Percentiles rank a stretch among this genome's conserved stretches.
These are phyloP conservation scores for Austrolebias charrua DNA, from an alignment of 2,797 vertebrate genomes.

Conservation along the genomic window DNA sequence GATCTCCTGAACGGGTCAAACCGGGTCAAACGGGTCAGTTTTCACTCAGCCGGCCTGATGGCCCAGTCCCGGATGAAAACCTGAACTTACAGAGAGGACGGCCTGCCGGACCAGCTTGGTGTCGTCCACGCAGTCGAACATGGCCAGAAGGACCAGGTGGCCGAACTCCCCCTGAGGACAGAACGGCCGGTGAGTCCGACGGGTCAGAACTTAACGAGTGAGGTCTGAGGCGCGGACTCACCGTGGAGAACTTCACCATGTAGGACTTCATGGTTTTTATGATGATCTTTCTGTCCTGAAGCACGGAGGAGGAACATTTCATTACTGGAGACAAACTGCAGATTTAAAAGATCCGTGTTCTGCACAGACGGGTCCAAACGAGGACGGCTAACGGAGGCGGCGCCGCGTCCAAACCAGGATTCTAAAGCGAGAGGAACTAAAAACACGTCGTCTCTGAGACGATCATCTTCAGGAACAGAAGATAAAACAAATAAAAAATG, in stretches of 20 bases:
- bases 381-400: no score
- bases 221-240: constrained; percentile 69
- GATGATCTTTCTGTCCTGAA: constrained; percentile 94
- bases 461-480: no score
- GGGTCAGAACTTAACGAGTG: no score
- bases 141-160: constrained; percentile 89
- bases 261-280: constrained; percentile 98
- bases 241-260: constrained; percentile 90
- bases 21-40: not conserved
- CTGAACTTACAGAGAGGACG: constrained; percentile 86
- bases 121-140: constrained; percentile 97
- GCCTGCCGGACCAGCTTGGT: constrained; percentile 94
- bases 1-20: constrained; percentile 84
- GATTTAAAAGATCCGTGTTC: no score
- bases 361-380: no score
- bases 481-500: no score
- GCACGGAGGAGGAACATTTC: not conserved
- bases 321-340: no score
- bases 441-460: no score
- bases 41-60: not conserved
- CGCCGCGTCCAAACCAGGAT: no score
- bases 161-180: constrained; percentile 89
- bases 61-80: no score
- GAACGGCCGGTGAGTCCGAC: no score
- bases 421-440: no score